Percentiles rank a stretch among this genome's conserved stretches.
These are phyloP conservation scores for Brachionus calyciflorus DNA, from an alignment of 1,140 invertebrate species.

Conservation along the genomic window DNA sequence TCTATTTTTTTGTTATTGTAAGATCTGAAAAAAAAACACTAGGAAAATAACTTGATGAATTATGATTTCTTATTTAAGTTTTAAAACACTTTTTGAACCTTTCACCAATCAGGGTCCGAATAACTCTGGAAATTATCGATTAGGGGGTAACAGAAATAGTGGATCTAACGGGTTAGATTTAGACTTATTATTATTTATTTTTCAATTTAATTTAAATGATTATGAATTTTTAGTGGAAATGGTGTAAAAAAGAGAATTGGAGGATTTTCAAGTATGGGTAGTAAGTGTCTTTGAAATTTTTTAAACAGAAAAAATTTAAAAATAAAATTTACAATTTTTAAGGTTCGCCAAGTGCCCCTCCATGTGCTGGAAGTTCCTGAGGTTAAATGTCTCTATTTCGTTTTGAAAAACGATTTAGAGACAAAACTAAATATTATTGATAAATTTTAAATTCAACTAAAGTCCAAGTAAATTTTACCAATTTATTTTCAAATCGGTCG, in stretches of 20 bases:
- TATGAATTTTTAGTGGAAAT: neutral
- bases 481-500: neutral
- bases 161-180: neutral
- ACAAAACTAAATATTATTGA: neutral
- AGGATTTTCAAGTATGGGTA: neutral
- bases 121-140: neutral
- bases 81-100: neutral
- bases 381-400: conserved; percentile 8
- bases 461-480: no score
- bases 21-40: neutral
- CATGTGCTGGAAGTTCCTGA: conserved; percentile 12
- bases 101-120: neutral
- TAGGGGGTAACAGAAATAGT: neutral
- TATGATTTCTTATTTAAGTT: neutral
- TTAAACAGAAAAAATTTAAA: neutral
- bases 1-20: neutral
- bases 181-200: neutral
- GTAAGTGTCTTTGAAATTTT: neutral
- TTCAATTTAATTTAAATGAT: no score
- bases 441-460: conserved; percentile 19
- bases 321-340: neutral
- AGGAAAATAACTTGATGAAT: neutral
- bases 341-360: conserved; percentile 5
- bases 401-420: conserved; percentile 15
- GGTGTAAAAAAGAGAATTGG: conserved; percentile 4